Conservation (phyloP, 2,113 vertebrate species). For the Collichthys lucidus region DNA sequence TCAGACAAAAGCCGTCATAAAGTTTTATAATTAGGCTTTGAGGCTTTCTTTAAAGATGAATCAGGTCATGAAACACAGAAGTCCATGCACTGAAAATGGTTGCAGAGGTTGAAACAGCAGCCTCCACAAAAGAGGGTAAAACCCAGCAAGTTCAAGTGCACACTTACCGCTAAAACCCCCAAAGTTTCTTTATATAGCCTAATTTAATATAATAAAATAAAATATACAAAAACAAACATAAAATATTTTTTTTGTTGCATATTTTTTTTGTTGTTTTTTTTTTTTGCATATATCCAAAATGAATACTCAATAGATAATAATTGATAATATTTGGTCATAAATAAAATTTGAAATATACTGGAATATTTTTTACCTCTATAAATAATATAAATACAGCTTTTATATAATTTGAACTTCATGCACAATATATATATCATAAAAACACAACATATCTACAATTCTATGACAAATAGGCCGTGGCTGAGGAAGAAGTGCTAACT, state of each 20-base stretch:
- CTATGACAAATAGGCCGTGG: too few species aligned
- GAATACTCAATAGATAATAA: neutral
- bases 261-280: neutral
- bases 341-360: neutral
- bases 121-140: neutral
- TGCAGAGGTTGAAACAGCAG: conserved; percentile 13
- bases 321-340: neutral
- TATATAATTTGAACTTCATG: neutral
- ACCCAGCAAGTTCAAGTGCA: conserved; percentile 12
- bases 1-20: conserved; percentile 41
- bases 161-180: neutral
- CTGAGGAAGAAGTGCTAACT: too few species aligned
- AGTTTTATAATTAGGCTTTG: conserved; percentile 43
- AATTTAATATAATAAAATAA: neutral
- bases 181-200: neutral
- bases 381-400: neutral
- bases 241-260: neutral
- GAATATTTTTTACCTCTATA: neutral
- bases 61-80: conserved; percentile 46
- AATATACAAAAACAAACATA: neutral
- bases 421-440: neutral
- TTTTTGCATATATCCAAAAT: neutral
- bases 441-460: neutral
- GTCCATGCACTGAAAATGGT: conserved; percentile 24
- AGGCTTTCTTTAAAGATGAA: conserved; percentile 47